Evolutionary conservation across 2,113 vertebrate species (phyloP).

Genomic region (Brachionichthys hirsutus): DNA sequence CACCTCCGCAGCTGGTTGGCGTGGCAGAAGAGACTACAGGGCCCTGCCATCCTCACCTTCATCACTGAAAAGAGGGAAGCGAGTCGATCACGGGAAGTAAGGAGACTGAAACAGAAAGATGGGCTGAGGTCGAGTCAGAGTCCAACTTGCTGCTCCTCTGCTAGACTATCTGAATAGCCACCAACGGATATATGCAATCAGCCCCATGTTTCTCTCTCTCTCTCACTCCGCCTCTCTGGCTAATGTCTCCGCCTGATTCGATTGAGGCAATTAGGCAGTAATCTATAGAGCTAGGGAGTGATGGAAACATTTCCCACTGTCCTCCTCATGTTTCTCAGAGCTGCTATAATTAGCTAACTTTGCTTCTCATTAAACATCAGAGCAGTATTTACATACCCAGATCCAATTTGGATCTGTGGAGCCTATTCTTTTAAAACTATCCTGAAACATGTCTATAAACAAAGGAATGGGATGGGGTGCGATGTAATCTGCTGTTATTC

Average conservation of each 20-base stretch:
- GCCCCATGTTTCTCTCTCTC: constrained; percentile 70
- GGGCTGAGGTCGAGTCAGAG: constrained; percentile 45
- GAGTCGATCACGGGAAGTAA: constrained; percentile 15
- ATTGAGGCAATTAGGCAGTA: constrained; percentile 78
- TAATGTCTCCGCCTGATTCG: constrained; percentile 79
- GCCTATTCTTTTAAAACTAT: constrained; percentile 72
- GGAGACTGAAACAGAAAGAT: constrained; percentile 49
- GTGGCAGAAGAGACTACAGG: constrained; percentile 64
- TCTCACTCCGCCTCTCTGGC: constrained; percentile 71
- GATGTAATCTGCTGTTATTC: constrained; percentile 55
- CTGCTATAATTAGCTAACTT: constrained; percentile 83
- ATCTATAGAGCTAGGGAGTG: constrained; percentile 76
- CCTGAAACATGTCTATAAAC: constrained; percentile 64
- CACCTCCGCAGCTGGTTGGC: constrained; percentile 70
- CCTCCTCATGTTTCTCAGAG: constrained; percentile 80
- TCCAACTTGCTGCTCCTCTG: constrained; percentile 51
- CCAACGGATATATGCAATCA: constrained; percentile 73
- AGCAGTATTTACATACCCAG: constrained; percentile 82
- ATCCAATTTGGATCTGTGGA: constrained; percentile 73
- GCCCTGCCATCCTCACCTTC: constrained; percentile 67
- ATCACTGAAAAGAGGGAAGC: constrained; percentile 48
- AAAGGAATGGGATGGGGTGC: constrained; percentile 50
- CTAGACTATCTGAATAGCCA: constrained; percentile 71
- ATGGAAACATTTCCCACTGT: constrained; percentile 78
- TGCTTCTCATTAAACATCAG: constrained; percentile 80